Evolutionary conservation across 2,888 invertebrate species (phyloP), one percentile per base, ranked within the genome.

Genomic region (Epirrita christyi): DNA sequence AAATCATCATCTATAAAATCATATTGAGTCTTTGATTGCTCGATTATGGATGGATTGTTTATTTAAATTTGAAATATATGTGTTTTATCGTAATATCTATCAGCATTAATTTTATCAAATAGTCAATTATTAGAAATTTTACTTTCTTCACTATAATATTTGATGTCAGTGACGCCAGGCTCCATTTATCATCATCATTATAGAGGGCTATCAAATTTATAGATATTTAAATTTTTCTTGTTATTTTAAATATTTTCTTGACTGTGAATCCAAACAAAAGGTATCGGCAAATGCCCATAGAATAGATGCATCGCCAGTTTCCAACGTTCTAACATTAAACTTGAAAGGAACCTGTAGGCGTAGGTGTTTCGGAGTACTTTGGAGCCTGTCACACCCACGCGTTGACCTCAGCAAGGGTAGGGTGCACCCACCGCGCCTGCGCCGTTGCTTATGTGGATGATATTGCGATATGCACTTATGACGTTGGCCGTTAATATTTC

Each of bases 381-480:
- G 77, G 76, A 75, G 83, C 83, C 78, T 73, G 84, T 81, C 81
- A 75, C 76, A 68, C 84, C 85, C 82, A 85, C 88, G 85, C 83
- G 68, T 70, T 86, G 88, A 88, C 88, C 88, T 81, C 63, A 75
- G 68, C 64, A 63, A 70, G 62, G 70, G 73, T 72, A 68, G 75
- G 75, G 78, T 78, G 78, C 76, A 77, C 72, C 74, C 71, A 74
- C 68, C 65, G 70, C 58, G 34, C 38, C 56, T 27, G 13, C 38
- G 27, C 40, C 45, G 50, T 64, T 64, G 58, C 55, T 64, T 69
- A 68, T 71, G 61, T 71, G 63, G 72, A 70, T 71, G 70, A 73
- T 73, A 64, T 60, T 71, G 65, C 68, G 47, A 65, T 58, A 65
- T 50, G 37, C 49, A 43, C 32, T 48, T 51, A 49, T 52, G 21